Conservation (phyloP, 2,888 invertebrate species). For the Globia sparganii region DNA sequence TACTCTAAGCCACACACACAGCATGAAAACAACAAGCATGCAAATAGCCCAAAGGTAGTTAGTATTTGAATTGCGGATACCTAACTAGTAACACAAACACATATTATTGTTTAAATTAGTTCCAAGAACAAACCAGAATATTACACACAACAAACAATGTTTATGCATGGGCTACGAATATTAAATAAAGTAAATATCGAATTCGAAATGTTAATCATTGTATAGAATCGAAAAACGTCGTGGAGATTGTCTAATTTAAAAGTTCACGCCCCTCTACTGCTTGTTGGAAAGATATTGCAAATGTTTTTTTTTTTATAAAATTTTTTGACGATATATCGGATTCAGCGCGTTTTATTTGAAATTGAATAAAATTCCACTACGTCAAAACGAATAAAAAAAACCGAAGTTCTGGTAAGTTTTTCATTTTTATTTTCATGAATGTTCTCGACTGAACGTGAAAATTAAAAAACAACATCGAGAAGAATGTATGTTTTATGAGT, state of each 20-base stretch:
- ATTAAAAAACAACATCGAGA: no score
- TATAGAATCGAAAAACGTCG: background rate
- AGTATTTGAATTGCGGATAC: constrained; percentile 32
- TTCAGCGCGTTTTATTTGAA: background rate
- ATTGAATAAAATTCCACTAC: background rate
- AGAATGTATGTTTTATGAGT: background rate
- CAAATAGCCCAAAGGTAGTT: constrained; percentile 22
- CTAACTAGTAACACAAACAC: constrained; percentile 44
- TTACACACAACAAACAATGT: constrained; percentile 22
- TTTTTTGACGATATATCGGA: background rate
- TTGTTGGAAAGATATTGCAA: background rate
- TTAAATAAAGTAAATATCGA: background rate
- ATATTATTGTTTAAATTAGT: constrained; percentile 39
- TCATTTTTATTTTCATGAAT: background rate
- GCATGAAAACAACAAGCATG: constrained; percentile 4
- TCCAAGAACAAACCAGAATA: constrained; percentile 40
- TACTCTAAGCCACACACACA: no score
- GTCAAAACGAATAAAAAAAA: background rate
- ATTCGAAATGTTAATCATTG: background rate
- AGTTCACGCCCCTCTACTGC: background rate
- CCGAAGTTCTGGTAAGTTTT: no score
- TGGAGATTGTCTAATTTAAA: background rate
- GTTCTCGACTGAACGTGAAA: background rate
- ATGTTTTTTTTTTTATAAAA: background rate
- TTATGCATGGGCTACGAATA: constrained; percentile 3